Percentiles rank a stretch among this genome's conserved stretches.
Evolutionary conservation across 2,113 vertebrate species (phyloP).

Genomic region (Hippoglossus stenolepis): DNA sequence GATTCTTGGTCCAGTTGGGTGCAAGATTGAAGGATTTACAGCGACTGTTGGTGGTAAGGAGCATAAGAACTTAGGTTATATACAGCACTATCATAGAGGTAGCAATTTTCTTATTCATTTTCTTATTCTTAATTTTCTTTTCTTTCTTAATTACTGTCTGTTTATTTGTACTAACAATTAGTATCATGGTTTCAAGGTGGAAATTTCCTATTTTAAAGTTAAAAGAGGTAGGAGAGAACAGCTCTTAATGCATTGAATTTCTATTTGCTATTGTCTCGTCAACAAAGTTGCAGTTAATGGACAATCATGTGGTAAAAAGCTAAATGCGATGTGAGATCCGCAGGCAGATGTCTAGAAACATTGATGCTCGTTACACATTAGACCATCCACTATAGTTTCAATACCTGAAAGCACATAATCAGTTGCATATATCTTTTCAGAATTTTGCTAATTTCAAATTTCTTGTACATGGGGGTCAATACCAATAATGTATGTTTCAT

Average conservation of each 20-base stretch:
- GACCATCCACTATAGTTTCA: neutral
- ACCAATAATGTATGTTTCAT: too few relatives aligned
- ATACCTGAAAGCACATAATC: too few relatives aligned
- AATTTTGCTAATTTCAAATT: too few relatives aligned
- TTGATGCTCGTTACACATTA: neutral
- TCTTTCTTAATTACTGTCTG: neutral
- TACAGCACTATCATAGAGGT: neutral
- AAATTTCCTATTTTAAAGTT: neutral
- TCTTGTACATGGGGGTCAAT: too few relatives aligned
- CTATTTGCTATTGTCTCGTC: neutral
- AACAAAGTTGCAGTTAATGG: neutral
- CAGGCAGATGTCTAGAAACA: neutral
- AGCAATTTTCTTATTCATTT: neutral
- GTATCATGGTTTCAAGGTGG: too few relatives aligned
- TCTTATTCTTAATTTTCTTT: too few relatives aligned
- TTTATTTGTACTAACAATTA: too few relatives aligned
- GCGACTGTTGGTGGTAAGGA: conserved; percentile 81
- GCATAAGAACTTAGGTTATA: neutral
- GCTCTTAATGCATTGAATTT: neutral
- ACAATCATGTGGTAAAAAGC: neutral
- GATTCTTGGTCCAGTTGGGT: conserved; percentile 73
- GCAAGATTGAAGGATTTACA: conserved; percentile 84
- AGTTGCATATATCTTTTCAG: too few relatives aligned
- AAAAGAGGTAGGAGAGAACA: neutral
- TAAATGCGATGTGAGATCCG: neutral